These are phyloP conservation scores for Syngnathus scovelli DNA, from an alignment of 2,113 vertebrate species.

Conservation along the genomic window DNA sequence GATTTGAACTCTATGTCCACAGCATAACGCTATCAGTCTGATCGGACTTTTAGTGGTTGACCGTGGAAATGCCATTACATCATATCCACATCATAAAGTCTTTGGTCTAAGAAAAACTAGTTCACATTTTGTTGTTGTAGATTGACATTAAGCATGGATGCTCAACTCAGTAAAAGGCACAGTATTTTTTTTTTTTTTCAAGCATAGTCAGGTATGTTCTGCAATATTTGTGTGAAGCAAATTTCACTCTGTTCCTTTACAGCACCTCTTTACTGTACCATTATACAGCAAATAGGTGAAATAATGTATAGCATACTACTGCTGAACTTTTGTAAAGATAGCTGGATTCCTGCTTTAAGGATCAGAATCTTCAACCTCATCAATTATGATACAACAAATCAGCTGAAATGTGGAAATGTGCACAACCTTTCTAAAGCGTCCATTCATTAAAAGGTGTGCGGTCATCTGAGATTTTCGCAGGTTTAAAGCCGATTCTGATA, in stretches of 20 bases:
- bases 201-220: neutral
- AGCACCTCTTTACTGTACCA: conserved; percentile 12
- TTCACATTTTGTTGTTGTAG: neutral
- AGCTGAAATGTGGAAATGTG: neutral
- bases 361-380: too few species aligned
- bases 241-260: neutral
- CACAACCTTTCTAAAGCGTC: neutral
- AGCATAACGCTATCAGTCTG: neutral
- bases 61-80: neutral
- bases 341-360: too few species aligned
- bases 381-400: neutral
- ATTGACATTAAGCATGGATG: neutral
- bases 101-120: neutral
- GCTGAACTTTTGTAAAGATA: too few species aligned
- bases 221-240: too few species aligned
- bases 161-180: neutral
- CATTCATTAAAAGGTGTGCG: neutral
- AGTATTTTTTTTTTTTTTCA: neutral
- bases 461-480: neutral
- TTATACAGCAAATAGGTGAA: neutral
- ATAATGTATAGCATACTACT: too few species aligned
- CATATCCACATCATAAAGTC: neutral
- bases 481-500: neutral
- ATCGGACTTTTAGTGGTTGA: neutral
- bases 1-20: neutral